phyloP scores from a whole-genome alignment of 2,113 vertebrate species.

The Bombycilla garrulus region DNA sequence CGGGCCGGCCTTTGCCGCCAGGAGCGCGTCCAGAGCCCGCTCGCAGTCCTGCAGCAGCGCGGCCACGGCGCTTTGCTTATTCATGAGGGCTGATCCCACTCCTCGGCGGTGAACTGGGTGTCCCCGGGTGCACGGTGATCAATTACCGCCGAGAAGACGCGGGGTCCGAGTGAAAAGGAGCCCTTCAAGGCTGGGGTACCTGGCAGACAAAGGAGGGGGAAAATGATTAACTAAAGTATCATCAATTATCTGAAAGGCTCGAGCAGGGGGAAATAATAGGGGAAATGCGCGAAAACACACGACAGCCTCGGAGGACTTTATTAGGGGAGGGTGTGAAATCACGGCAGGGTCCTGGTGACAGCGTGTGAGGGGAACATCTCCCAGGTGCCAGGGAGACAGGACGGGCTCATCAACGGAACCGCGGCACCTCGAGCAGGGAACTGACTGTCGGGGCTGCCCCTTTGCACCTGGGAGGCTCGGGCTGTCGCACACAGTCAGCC shows the following conservation, averaged over 20 bases:
- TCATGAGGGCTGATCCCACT: conserved; percentile 73
- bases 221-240: conserved; percentile 80
- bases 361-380: background rate
- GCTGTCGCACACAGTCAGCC: background rate
- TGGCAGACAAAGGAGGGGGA: conserved; percentile 74
- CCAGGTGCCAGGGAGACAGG: background rate
- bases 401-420: background rate
- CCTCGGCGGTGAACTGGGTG: conserved; percentile 44
- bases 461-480: background rate
- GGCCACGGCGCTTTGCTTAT: conserved; percentile 69
- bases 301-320: conserved; percentile 60
- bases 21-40: conserved; percentile 44
- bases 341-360: conserved; percentile 1
- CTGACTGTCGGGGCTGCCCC: background rate
- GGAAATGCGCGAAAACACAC: conserved; percentile 69
- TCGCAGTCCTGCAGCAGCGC: conserved; percentile 79
- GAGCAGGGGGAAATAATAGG: conserved; percentile 76
- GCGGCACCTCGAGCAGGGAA: background rate
- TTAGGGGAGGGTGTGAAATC: conserved; percentile 68
- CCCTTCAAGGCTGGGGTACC: conserved; percentile 74
- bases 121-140: conserved; percentile 68
- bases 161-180: conserved; percentile 69
- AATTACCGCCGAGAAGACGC: conserved; percentile 73
- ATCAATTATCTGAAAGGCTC: conserved; percentile 77
- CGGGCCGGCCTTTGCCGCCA: background rate